Percentiles rank a stretch among this genome's conserved stretches.
Conservation (phyloP, 2,113 vertebrate species). For the Callithrix jacchus region DNA sequence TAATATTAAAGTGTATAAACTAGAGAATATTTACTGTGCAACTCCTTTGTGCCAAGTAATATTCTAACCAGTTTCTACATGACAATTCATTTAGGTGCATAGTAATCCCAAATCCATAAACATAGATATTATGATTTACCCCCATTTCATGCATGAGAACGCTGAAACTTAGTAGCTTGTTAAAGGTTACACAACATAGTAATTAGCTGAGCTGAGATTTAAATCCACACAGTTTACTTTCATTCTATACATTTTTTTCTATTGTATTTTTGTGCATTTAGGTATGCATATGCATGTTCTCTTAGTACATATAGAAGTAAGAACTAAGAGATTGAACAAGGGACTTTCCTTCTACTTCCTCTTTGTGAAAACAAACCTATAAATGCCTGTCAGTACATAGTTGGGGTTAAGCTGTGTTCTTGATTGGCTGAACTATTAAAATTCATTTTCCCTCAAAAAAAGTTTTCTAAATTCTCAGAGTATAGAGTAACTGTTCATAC, state of each 20-base stretch:
- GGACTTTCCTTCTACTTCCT: background rate
- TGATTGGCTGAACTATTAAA: background rate
- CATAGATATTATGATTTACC: background rate
- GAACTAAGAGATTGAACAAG: background rate
- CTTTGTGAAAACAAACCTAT: background rate
- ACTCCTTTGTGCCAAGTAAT: background rate
- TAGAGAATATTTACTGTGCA: background rate
- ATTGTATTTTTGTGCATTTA: background rate
- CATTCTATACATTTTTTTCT: background rate
- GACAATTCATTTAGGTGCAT: background rate
- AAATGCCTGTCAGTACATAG: background rate
- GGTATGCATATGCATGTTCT: background rate
- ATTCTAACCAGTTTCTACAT: background rate
- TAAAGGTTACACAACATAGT: background rate
- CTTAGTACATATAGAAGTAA: background rate
- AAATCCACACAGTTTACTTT: background rate
- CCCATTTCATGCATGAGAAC: background rate
- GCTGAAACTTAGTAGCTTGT: background rate
- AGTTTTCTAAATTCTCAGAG: background rate
- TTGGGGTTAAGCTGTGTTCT: background rate
- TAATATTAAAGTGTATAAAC: background rate
- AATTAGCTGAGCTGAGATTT: background rate
- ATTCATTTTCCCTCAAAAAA: background rate
- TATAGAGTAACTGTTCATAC: background rate
- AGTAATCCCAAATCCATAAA: background rate